Conservation (phyloP, 2,797 vertebrate genomes). For the Phrynocephalus guinanensis region DNA sequence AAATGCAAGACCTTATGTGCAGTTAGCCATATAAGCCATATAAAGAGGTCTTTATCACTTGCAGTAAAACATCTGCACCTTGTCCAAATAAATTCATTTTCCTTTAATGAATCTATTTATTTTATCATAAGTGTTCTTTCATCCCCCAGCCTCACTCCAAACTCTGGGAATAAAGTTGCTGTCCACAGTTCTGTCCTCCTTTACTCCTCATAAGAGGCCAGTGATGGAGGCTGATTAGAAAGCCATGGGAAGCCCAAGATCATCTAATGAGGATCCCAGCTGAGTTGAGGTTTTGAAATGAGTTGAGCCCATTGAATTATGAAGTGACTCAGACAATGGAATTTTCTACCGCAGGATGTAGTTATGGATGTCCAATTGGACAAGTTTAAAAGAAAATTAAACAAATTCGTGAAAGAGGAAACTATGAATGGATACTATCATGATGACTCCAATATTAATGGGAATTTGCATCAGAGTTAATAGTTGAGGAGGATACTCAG, state of each 20-base stretch:
- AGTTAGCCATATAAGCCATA: background rate
- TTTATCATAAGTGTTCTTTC: background rate
- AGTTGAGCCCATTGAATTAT: background rate
- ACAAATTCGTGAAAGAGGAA: background rate
- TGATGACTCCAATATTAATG: background rate
- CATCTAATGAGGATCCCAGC: too few relatives aligned
- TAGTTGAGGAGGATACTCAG: background rate
- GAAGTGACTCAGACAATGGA: background rate
- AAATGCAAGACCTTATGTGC: background rate
- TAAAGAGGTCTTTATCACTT: background rate
- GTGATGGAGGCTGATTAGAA: too few relatives aligned
- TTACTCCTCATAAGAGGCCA: too few relatives aligned
- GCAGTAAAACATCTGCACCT: background rate
- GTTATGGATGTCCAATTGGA: too few relatives aligned
- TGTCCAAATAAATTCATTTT: background rate
- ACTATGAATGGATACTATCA: background rate
- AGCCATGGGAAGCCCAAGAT: too few relatives aligned
- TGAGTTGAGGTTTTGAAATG: background rate
- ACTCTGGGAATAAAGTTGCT: too few relatives aligned
- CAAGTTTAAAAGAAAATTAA: background rate
- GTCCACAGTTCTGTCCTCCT: too few relatives aligned
- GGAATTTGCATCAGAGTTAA: background rate
- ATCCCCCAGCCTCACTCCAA: too few relatives aligned
- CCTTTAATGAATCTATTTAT: background rate
- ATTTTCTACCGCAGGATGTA: background rate